Base-by-base conservation (phyloP, 2,888 invertebrate species). In the Ichneumoninae sp. region DNA sequence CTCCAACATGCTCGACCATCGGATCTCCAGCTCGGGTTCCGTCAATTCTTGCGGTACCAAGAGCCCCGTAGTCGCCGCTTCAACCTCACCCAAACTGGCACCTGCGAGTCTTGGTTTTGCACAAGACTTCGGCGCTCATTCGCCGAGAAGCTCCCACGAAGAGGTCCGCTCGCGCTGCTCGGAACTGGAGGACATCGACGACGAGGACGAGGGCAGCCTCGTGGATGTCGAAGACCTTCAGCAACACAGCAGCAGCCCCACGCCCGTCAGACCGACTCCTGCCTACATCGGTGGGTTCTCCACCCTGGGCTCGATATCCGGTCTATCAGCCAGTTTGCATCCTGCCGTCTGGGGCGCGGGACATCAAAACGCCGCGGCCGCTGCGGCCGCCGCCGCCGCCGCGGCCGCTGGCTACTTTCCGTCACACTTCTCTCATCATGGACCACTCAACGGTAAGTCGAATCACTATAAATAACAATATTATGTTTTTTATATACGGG, bases 151-250 rank as follows among this genome's bases (percentile, higher is more conserved):
- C 78, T 91, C 89, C 0, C 90, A 91, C 65, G 91, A 90, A 30
- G 92, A 91, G 54, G 88, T 76, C 3, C 88, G 89, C 5, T 91
- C 92, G 19, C 88, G 91, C 54, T 92, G 91, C 50, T 93, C 93
- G 3, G 93, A 92, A 74, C 87, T 86, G 73, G 96, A 96, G 74
- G 96, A 97, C 90, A 96, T 97, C 81, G 96, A 96, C 84, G 96
- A 95, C 74, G 93, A 95, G 86, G 93, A 94, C 60, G 95, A 95
- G 87, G 96, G 96, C 88, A 96, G 96, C 69, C 95, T 96, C 90
- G 97, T 97, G 16, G 97, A 97, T 92, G 97, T 97, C 16, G 97
- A 97, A 92, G 97, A 97, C 90, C 94, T 97, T 26, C 91, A 92
- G 30, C 86, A 88, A 30, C 82, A 81, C 71, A 83, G 83, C 73